Conservation (phyloP, 2,888 invertebrate species). For the Nematopogon swammerdamellus region DNA sequence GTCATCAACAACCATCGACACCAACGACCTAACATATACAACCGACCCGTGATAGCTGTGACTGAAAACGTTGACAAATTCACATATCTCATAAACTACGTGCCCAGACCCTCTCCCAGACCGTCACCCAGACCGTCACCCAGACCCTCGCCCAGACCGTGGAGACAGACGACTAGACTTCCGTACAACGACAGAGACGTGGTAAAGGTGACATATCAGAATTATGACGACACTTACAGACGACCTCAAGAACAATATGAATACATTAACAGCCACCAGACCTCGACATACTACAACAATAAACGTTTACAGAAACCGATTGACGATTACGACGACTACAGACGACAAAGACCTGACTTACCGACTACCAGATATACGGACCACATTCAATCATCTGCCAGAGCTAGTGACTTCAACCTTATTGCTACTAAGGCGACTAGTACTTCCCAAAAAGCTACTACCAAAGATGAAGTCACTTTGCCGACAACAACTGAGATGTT, state of each 20-base stretch:
- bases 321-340: slow-evolving; percentile 17
- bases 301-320: slow-evolving; percentile 14
- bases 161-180: slow-evolving; percentile 21
- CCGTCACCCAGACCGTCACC: slow-evolving; percentile 47
- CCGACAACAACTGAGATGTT: slow-evolving; percentile 32
- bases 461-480: slow-evolving; percentile 6
- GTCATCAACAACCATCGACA: slow-evolving; percentile 35
- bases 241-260: slow-evolving; percentile 15
- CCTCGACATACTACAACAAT: slow-evolving; percentile 22
- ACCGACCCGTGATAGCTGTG: slow-evolving; percentile 40
- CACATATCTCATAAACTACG: slow-evolving; percentile 50
- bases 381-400: slow-evolving; percentile 30
- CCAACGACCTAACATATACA: slow-evolving; percentile 29
- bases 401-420: slow-evolving; percentile 30
- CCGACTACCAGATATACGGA: slow-evolving; percentile 21
- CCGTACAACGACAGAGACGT: slow-evolving; percentile 32
- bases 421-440: slow-evolving; percentile 13
- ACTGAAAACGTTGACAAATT: slow-evolving; percentile 49
- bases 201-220: slow-evolving; percentile 48
- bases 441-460: slow-evolving; percentile 1
- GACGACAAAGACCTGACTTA: slow-evolving; percentile 25
- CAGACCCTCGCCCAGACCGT: slow-evolving; percentile 18
- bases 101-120: slow-evolving; percentile 46
- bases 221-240: slow-evolving; percentile 44
- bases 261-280: slow-evolving; percentile 19